Conservation (phyloP, 2,888 invertebrate genomes). For the Acanthacorydalis orientalis region DNA sequence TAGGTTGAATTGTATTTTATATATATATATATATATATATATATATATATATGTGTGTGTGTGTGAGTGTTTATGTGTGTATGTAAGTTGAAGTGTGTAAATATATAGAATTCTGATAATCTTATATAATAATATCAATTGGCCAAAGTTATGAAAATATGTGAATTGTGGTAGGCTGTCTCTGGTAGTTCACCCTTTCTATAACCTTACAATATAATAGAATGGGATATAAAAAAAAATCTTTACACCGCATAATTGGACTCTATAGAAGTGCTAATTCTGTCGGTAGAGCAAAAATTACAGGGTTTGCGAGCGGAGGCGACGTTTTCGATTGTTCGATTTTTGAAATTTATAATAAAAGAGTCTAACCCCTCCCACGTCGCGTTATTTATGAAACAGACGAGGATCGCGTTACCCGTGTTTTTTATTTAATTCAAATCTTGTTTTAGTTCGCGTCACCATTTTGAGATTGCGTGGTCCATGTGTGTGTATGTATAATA, state of each 20-base stretch:
- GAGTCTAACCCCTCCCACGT: constrained; percentile 2
- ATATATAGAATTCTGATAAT: no score
- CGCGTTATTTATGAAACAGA: constrained; percentile 4
- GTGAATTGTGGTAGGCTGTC: not conserved
- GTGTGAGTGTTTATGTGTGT: no score
- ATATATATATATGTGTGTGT: no score
- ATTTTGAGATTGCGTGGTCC: no score
- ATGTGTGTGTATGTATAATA: no score
- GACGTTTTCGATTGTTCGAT: constrained; percentile 1
- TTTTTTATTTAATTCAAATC: not conserved
- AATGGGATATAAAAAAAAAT: constrained; percentile 1
- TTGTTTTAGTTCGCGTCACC: no score
- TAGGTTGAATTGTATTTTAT: no score
- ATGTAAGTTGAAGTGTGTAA: no score
- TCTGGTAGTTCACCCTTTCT: not conserved
- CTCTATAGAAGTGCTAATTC: constrained; percentile 7
- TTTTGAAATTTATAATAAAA: constrained; percentile 3
- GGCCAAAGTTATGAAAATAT: no score
- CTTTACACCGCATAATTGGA: constrained; percentile 6
- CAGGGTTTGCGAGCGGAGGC: not conserved
- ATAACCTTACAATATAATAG: not conserved
- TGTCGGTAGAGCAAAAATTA: constrained; percentile 6
- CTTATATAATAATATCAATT: no score
- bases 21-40: no score
- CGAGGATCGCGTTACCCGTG: constrained; percentile 4